phyloP scores from a whole-genome alignment of 2,113 vertebrate species.

The Sminthopsis crassicaudata region DNA sequence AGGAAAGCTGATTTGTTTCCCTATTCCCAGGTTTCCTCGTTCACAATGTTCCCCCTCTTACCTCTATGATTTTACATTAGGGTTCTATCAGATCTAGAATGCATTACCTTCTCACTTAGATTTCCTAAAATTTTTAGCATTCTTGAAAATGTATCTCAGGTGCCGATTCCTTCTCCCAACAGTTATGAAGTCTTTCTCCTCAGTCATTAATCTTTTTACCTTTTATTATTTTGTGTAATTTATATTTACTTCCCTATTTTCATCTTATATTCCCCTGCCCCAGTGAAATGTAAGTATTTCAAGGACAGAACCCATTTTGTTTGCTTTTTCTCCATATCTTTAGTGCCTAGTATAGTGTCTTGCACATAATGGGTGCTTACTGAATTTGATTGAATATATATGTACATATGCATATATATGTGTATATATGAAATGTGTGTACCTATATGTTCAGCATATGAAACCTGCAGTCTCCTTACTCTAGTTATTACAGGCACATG shows the following conservation, averaged over 20 bases:
- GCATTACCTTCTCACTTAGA: neutral
- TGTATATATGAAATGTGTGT: neutral
- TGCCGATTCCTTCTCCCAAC: neutral
- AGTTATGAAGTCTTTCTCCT: neutral
- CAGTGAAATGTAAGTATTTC: neutral
- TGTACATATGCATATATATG: neutral
- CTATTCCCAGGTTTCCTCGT: neutral
- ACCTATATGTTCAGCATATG: neutral
- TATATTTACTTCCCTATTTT: neutral
- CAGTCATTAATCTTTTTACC: neutral
- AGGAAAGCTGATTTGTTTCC: neutral
- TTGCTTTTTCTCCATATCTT: neutral
- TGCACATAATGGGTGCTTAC: neutral
- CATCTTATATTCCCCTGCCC: neutral
- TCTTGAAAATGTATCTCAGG: neutral
- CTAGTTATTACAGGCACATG: neutral
- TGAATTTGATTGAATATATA: neutral
- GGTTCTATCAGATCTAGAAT: neutral
- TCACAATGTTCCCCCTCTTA: neutral
- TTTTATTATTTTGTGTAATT: neutral
- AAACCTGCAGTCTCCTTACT: neutral
- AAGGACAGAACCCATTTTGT: neutral
- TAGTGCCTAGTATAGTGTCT: neutral
- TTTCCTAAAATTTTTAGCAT: neutral
- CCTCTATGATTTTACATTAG: neutral